A percentile compares a stretch with the other conserved stretches of the same genome.
Evolutionary conservation across 2,888 invertebrate species (phyloP).

Genomic region (Phymatocera aterrima): DNA sequence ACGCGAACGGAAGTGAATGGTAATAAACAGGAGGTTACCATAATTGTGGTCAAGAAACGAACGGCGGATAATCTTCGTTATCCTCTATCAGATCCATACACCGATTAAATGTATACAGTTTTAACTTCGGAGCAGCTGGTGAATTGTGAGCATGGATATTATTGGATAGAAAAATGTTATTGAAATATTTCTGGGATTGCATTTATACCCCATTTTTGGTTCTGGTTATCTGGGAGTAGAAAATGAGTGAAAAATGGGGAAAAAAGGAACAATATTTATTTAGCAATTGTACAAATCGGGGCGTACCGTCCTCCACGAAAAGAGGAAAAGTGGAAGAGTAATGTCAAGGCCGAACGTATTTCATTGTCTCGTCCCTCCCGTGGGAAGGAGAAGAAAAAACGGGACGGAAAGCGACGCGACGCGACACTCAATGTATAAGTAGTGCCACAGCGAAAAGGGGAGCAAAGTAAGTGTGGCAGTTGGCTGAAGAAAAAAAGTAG

Average conservation of each 20-base stretch:
- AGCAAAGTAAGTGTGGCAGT: slow-evolving; percentile 41
- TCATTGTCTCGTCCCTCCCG: slow-evolving; percentile 8
- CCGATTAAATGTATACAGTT: neutral
- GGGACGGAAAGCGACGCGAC: no score
- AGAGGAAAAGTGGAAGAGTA: neutral
- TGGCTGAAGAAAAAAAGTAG: slow-evolving; percentile 31
- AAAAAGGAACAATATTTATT: no score
- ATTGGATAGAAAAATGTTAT: no score
- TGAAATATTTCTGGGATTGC: no score
- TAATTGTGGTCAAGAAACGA: slow-evolving; percentile 31
- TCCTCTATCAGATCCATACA: neutral
- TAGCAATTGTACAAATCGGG: no score
- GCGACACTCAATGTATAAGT: neutral
- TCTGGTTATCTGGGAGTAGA: no score
- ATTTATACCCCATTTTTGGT: no score
- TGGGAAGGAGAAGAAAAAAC: slow-evolving; percentile 37
- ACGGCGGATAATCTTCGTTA: neutral
- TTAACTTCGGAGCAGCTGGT: neutral
- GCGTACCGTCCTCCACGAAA: neutral
- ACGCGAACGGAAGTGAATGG: slow-evolving; percentile 30
- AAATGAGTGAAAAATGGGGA: no score
- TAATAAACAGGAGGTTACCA: slow-evolving; percentile 39
- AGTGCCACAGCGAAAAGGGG: slow-evolving; percentile 2
- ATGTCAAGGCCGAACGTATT: slow-evolving; percentile 32
- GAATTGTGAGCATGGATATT: no score